Conservation (phyloP, 2,888 invertebrate genomes). For the Cotesia congregata region DNA sequence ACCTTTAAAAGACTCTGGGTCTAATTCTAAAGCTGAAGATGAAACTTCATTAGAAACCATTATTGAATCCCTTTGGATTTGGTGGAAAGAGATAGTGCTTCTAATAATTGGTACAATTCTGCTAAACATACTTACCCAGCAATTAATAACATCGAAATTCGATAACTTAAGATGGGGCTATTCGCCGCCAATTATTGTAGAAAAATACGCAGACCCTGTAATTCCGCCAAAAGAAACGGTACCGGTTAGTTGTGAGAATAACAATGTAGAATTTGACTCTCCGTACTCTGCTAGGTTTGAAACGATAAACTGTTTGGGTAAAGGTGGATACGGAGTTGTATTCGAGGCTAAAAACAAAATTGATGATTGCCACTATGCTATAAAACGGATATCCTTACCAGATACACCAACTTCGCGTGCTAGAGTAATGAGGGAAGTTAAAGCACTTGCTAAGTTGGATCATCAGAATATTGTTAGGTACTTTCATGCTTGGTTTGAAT, state of each 20-base stretch:
- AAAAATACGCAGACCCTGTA: conserved; percentile 57
- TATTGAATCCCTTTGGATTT: conserved; percentile 83
- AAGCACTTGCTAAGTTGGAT: conserved; percentile 93
- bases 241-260: conserved; percentile 51
- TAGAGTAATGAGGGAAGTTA: conserved; percentile 93
- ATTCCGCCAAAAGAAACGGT: conserved; percentile 60
- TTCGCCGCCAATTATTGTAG: conserved; percentile 61
- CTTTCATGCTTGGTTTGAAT: conserved; percentile 95
- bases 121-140: conserved; percentile 79
- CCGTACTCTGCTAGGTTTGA: conserved; percentile 90
- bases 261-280: conserved; percentile 59
- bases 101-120: conserved; percentile 81
- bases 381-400: conserved; percentile 92
- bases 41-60: conserved; percentile 79
- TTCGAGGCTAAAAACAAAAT: conserved; percentile 95
- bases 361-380: conserved; percentile 94
- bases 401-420: conserved; percentile 85
- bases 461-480: conserved; percentile 97
- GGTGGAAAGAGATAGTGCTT: conserved; percentile 87
- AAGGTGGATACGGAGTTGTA: conserved; percentile 96
- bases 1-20: conserved; percentile 52
- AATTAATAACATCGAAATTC: conserved; percentile 56
- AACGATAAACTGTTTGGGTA: conserved; percentile 83
- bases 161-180: conserved; percentile 56
- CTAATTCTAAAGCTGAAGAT: conserved; percentile 58